Base-by-base conservation (phyloP, 35 echinoderm and acorn worm species). In the Ptychodera flava region DNA sequence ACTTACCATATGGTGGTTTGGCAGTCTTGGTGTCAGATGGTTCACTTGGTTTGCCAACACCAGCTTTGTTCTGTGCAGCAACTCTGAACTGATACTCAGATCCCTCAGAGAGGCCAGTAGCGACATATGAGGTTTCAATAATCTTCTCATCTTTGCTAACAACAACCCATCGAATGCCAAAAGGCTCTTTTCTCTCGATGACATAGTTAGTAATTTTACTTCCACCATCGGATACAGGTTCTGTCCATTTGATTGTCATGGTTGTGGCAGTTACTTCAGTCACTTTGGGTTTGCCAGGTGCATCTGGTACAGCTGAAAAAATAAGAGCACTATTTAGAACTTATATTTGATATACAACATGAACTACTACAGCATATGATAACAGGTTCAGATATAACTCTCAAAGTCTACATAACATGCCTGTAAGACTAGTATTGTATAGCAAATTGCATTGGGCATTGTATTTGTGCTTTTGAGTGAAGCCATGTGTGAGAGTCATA, bases 181-280 rank as follows among this genome's bases (percentile, higher is more conserved):
- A 89, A 32, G 88, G 89, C 84, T 99, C 96, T 78, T 99, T 99
- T 90, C 90, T 88, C 75, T 99, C 89, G 0, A 99, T 81, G 31
- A 94, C 81, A 90, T 99, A 99, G 37, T 92, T 93, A 81, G 84
- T 94, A 53, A 99, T 90, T 22, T 91, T 91, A 81, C 93, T 90
- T 29, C 96, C 96, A 16, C 96, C 96, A 81, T 99, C 96, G 29
- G 88, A 82, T 12, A 15, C 34, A 30, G 96, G 96, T 64, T 83
- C 88, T 64, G 88, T 87, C 96, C 96, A 99, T 31, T 82, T 83
- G 10, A 94, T 79, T 28, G 93, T 88, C 32, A 89, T 77, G 31
- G 91, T 36, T 30, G 29, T 78, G 30, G 76, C 85, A 33, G 92
- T 85, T 22, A 91, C 90, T 16, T 89, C 89, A 33, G 78, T 90